A percentile compares a stretch with the other conserved stretches of the same genome.
phyloP scores from a whole-genome alignment of 2,113 vertebrate genomes.

The Ctenodactylus gundi region DNA sequence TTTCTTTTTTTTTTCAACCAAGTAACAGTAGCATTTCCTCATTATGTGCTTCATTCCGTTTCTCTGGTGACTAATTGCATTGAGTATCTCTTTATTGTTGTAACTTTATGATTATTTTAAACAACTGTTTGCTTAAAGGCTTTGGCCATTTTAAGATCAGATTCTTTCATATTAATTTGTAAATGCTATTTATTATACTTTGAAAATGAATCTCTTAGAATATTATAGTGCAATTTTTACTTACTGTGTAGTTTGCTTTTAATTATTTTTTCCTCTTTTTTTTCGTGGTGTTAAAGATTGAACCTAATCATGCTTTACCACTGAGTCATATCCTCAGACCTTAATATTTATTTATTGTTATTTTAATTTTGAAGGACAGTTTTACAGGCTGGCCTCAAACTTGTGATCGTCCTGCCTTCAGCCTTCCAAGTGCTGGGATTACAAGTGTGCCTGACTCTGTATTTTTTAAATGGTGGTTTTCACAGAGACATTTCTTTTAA shows the following conservation, averaged over 20 bases:
- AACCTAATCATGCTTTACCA: neutral
- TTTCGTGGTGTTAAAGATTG: neutral
- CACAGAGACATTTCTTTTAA: neutral
- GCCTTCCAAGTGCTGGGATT: neutral
- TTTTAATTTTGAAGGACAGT: neutral
- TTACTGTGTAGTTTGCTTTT: neutral
- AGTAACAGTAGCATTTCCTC: too few species aligned
- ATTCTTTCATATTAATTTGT: neutral
- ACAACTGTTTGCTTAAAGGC: neutral
- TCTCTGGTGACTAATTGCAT: neutral
- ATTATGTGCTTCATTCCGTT: neutral
- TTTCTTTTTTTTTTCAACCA: too few species aligned
- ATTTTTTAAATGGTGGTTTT: neutral
- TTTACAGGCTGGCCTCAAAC: neutral
- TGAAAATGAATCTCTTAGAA: neutral
- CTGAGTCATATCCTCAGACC: neutral
- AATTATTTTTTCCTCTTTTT: neutral
- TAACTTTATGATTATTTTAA: too few species aligned
- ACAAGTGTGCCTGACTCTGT: neutral
- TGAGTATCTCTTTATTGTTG: neutral
- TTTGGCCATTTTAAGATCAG: neutral
- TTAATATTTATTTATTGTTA: neutral
- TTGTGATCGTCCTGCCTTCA: neutral
- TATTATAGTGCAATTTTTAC: neutral
- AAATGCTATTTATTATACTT: neutral